Evolutionary conservation across 1,140 invertebrate species (phyloP).

Genomic region (Apis laboriosa): DNA sequence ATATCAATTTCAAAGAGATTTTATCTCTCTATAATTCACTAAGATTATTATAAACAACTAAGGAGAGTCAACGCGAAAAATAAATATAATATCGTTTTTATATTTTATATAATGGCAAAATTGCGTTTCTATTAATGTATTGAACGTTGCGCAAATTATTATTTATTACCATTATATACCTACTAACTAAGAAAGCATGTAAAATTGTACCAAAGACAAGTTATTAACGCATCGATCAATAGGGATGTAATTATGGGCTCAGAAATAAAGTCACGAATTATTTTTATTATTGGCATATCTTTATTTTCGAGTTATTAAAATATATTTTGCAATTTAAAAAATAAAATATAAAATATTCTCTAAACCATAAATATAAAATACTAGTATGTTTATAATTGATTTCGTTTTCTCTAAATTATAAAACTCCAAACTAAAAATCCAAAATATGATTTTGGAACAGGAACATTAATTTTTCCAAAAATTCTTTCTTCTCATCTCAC

Average conservation of each 20-base stretch:
- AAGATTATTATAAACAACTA: not conserved
- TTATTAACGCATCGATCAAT: conserved; percentile 36
- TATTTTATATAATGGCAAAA: not conserved
- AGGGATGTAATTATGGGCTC: conserved; percentile 7
- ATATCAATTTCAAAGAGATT: not conserved
- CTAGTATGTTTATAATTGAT: too few relatives aligned
- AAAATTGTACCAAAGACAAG: conserved; percentile 48
- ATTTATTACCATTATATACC: conserved; percentile 39
- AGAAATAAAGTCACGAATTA: not conserved
- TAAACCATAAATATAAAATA: too few relatives aligned
- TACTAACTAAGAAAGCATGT: conserved; percentile 24
- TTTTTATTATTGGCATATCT: not conserved
- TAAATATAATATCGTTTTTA: not conserved
- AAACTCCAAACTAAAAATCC: too few relatives aligned
- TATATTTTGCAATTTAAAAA: not conserved
- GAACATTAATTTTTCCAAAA: conserved; percentile 31
- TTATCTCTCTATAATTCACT: not conserved
- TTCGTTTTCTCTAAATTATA: too few relatives aligned
- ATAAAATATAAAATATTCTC: too few relatives aligned
- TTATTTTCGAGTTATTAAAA: not conserved
- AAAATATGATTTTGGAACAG: too few relatives aligned
- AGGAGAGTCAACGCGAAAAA: not conserved
- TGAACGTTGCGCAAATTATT: conserved; percentile 9
- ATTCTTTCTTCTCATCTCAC: conserved; percentile 39
- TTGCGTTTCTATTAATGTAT: not conserved